Evolutionary conservation across 2,888 invertebrate species (phyloP).

Genomic region (Sturmia bella): DNA sequence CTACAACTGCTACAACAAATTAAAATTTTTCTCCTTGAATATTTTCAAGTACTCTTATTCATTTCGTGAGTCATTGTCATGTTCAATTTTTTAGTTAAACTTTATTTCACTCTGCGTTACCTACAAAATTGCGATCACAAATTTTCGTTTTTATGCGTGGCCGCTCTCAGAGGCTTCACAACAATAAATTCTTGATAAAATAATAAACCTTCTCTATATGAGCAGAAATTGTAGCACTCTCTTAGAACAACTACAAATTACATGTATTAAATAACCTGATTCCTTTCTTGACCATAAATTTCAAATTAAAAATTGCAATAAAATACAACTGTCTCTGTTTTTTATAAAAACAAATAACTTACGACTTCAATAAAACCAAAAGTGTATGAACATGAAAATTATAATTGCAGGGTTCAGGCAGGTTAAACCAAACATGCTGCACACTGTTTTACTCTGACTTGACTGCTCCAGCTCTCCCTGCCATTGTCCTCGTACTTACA

Average conservation of each 20-base stretch:
- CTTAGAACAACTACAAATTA: not conserved
- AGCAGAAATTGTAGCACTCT: not conserved
- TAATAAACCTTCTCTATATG: not conserved
- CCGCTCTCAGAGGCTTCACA: not conserved
- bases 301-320: constrained; percentile 32
- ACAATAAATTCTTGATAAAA: not conserved
- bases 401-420: constrained; percentile 20
- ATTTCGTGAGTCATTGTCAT: not conserved
- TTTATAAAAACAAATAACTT: not conserved
- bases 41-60: not conserved
- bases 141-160: not conserved
- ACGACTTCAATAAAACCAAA: constrained; percentile 7
- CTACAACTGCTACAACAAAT: no score
- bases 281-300: constrained; percentile 2
- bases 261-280: not conserved
- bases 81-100: not conserved
- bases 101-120: not conserved
- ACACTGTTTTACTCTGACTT: not conserved
- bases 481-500: not conserved
- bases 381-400: not conserved
- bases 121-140: constrained; percentile 4
- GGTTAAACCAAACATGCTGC: not conserved
- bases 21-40: not conserved
- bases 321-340: constrained; percentile 37
- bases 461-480: not conserved